Base-by-base conservation (phyloP, 2,888 invertebrate genomes). In the Tetropium fuscum region DNA sequence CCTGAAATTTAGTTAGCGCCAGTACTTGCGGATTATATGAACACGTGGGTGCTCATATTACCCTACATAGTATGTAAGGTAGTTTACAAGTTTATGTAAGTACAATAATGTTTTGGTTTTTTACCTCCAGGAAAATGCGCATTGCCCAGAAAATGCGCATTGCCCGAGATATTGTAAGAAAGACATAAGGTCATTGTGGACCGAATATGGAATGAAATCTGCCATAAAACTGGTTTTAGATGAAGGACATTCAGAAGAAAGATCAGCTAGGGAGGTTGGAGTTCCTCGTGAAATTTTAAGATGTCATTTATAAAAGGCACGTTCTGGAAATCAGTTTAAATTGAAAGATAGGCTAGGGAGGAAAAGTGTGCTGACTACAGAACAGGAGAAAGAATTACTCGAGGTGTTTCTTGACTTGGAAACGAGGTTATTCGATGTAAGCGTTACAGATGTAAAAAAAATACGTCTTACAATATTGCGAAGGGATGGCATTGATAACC, bases 401-500 rank as follows among this genome's bases (percentile, higher is more conserved):
- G n/a, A n/a, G n/a, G n/a, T n/a, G n/a, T n/a, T n/a, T n/a, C n/a
- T n/a, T n/a, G n/a, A n/a, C n/a, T n/a, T n/a, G n/a, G n/a, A n/a
- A n/a, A n/a, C n/a, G n/a, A n/a, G n/a, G n/a, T n/a, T n/a, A n/a
- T n/a, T n/a, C n/a, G n/a, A n/a, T n/a, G 45, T 27, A 27, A 15
- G 30, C 30, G 13, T 45, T 30, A 13, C 15, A 45, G 32, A 32
- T 10, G 32, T 32, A 5, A n/a, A n/a, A n/a, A n/a, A n/a, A n/a
- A n/a, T n/a, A n/a, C n/a, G n/a, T n/a, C n/a, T n/a, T n/a, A n/a
- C n/a, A n/a, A n/a, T n/a, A n/a, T n/a, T n/a, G n/a, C n/a, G n/a
- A n/a, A n/a, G n/a, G n/a, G n/a, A n/a, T 30, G 30, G 30, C 30
- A 30, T 30, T 30, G 30, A 8, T 30, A 44, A 45, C 45, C 30